Percentiles rank a stretch among this genome's conserved stretches.
phyloP scores from a whole-genome alignment of 2,888 invertebrate genomes.

The Villa cingulata region DNA sequence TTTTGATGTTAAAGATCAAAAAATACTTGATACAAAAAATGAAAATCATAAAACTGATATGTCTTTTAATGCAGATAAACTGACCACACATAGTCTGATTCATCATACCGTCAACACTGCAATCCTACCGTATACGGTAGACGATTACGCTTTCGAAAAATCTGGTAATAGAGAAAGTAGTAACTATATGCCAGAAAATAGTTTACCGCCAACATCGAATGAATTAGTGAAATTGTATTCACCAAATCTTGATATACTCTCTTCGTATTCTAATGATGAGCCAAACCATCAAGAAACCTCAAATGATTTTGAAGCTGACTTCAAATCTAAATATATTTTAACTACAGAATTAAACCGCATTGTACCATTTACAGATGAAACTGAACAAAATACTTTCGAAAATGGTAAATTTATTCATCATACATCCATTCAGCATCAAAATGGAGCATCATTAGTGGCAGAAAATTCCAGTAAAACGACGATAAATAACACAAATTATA shows the following conservation, averaged over 20 bases:
- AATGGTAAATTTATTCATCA: no score
- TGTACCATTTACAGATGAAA: not conserved
- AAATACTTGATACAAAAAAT: no score
- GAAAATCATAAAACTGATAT: no score
- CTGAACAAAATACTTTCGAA: no score
- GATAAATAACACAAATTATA: no score
- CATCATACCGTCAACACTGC: conserved; percentile 4
- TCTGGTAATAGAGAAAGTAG: not conserved
- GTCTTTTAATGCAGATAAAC: not conserved
- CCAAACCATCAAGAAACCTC: not conserved
- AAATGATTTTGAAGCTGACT: not conserved
- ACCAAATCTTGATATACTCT: not conserved
- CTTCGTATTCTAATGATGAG: not conserved
- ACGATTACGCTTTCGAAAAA: not conserved
- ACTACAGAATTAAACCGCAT: not conserved
- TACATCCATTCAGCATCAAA: no score
- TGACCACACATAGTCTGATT: not conserved
- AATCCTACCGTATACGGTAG: not conserved
- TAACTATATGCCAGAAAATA: not conserved
- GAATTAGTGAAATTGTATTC: not conserved
- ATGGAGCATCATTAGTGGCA: no score
- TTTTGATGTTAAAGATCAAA: no score
- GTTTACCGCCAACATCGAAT: not conserved
- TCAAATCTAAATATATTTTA: not conserved
- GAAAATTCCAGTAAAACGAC: no score